A percentile compares a stretch with the other conserved stretches of the same genome.
Evolutionary conservation across 2,113 vertebrate genomes (phyloP).

Genomic region (Pongo abelii): DNA sequence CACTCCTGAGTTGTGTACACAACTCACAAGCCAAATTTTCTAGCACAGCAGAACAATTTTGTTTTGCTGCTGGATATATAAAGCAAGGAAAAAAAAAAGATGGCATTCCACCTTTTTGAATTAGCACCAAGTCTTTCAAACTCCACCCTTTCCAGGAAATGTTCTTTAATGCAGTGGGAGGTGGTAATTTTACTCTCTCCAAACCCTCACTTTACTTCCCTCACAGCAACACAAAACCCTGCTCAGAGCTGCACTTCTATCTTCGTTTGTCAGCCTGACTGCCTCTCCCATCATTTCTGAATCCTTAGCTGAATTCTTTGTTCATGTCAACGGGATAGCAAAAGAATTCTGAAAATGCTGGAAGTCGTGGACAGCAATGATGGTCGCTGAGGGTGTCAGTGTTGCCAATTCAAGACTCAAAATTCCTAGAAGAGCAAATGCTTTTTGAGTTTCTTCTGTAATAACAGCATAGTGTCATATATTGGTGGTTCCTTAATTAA

Average conservation of each 20-base stretch:
- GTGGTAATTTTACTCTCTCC: neutral
- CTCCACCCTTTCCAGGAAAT: conserved; percentile 56
- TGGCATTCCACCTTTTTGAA: conserved; percentile 33
- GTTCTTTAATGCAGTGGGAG: neutral
- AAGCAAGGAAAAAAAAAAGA: conserved; percentile 7
- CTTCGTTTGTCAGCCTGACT: neutral
- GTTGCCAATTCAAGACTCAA: neutral
- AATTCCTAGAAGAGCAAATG: neutral
- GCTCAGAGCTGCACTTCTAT: neutral
- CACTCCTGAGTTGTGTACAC: neutral
- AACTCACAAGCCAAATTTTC: neutral
- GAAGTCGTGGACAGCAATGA: fast-evolving
- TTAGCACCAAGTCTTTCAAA: conserved; percentile 41
- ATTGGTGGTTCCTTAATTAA: conserved; percentile 4
- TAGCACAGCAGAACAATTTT: neutral
- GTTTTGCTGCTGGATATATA: conserved; percentile 51
- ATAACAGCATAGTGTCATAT: neutral
- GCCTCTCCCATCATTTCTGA: neutral
- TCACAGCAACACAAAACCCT: neutral
- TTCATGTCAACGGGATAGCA: neutral
- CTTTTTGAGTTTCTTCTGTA: neutral
- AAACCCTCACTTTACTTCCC: neutral
- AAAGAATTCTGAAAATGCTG: neutral
- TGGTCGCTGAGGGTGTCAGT: neutral
- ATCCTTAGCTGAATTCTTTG: neutral